Evolutionary conservation across 2,113 vertebrate species (phyloP).

Genomic region (Reinhardtius hippoglossoides): DNA sequence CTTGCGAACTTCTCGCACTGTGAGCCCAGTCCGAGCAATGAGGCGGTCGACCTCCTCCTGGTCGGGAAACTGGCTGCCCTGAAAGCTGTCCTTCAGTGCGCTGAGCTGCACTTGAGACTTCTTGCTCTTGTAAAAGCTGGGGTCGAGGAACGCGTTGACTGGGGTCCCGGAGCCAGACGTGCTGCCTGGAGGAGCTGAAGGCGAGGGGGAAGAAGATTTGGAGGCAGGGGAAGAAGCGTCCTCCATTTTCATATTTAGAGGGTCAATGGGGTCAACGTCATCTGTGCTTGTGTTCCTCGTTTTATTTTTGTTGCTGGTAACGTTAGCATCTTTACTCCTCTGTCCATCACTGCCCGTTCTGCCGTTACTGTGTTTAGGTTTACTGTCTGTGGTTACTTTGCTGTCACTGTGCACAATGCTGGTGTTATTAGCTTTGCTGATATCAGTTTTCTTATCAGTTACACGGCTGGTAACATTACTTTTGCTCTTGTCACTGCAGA

Average conservation of each 20-base stretch:
- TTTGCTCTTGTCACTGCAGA: conserved; percentile 54
- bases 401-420: conserved; percentile 48
- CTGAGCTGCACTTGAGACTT: conserved; percentile 96
- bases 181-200: conserved; percentile 67
- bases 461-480: conserved; percentile 23
- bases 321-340: conserved; percentile 29
- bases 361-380: conserved; percentile 1
- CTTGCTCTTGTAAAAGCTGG: conserved; percentile 91
- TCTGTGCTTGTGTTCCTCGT: conserved; percentile 30
- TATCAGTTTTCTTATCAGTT: conserved; percentile 28
- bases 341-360: conserved; percentile 6
- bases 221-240: conserved; percentile 66
- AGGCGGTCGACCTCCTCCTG: conserved; percentile 94
- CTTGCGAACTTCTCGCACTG: conserved; percentile 94
- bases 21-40: conserved; percentile 89
- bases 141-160: conserved; percentile 86
- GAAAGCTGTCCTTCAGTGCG: conserved; percentile 94
- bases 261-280: conserved; percentile 39
- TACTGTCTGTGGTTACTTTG: conserved; percentile 65
- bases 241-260: conserved; percentile 51
- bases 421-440: conserved; percentile 40
- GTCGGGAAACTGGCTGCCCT: conserved; percentile 90
- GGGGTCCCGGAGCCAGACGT: conserved; percentile 80
- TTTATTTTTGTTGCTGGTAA: conserved; percentile 41
- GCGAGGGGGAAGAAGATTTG: conserved; percentile 79